A percentile compares a stretch with the other conserved stretches of the same genome.
Conservation (phyloP, 2,113 vertebrate species). For the Dasyornis broadbenti region DNA sequence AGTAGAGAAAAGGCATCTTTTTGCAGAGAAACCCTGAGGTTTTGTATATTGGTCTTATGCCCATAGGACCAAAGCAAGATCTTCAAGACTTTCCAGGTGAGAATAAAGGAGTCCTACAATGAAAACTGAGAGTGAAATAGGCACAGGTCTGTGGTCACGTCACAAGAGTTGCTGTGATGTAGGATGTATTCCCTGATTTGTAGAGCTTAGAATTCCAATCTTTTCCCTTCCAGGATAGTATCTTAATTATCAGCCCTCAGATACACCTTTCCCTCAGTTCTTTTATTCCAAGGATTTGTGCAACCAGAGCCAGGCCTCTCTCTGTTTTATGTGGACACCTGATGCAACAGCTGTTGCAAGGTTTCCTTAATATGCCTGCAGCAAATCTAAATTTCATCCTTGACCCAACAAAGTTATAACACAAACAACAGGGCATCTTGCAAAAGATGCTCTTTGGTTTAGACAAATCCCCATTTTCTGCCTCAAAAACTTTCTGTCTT, state of each 20-base stretch:
- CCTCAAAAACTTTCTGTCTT: not conserved
- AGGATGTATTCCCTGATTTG: not conserved
- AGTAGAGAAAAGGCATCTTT: not conserved
- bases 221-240: not conserved
- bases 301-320: not conserved
- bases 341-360: not conserved
- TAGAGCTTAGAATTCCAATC: not conserved
- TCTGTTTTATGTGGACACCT: not conserved
- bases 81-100: not conserved
- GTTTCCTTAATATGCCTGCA: not conserved
- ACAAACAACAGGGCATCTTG: not conserved
- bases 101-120: not conserved
- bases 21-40: not conserved
- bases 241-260: not conserved
- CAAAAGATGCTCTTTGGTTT: not conserved
- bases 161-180: not conserved
- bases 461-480: not conserved
- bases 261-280: not conserved
- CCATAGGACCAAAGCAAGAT: not conserved
- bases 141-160: not conserved
- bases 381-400: not conserved
- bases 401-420: not conserved
- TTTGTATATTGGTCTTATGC: not conserved
- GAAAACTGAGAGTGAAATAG: not conserved
- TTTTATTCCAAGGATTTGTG: not conserved